Evolutionary conservation across 1,140 invertebrate species (phyloP).

Genomic region (Colletes gigas): DNA sequence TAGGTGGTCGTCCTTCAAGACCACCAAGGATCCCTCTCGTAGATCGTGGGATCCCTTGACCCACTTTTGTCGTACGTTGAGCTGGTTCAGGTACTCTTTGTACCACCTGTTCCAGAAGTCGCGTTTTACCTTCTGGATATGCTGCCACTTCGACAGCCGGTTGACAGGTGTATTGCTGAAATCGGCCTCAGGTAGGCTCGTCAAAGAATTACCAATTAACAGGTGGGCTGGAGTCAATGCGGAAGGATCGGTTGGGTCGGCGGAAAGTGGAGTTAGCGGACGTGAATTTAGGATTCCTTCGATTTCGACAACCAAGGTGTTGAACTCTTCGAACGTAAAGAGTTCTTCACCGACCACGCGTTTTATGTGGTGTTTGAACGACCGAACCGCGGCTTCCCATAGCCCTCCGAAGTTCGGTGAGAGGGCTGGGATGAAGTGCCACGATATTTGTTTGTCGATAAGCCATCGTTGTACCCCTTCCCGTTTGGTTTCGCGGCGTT

Average conservation of each 20-base stretch:
- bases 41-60: background rate
- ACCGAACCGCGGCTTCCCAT: constrained; percentile 65
- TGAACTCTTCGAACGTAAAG: constrained; percentile 57
- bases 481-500: too few relatives aligned
- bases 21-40: background rate
- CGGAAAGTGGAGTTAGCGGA: constrained; percentile 46
- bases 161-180: background rate
- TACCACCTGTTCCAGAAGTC: constrained; percentile 16
- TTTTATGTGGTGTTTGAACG: constrained; percentile 18
- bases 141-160: background rate
- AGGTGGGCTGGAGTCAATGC: constrained; percentile 5
- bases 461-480: background rate
- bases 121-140: background rate
- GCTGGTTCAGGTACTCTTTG: background rate
- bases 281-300: constrained; percentile 59
- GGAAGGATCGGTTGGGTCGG: constrained; percentile 29
- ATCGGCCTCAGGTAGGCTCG: background rate
- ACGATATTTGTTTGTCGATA: constrained; percentile 47
- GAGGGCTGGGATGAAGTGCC: constrained; percentile 63
- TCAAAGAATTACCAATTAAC: constrained; percentile 6
- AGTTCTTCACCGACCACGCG: background rate
- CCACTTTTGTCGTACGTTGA: background rate
- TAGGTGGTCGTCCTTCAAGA: background rate
- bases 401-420: constrained; percentile 63
- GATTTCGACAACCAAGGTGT: constrained; percentile 45